phyloP scores from a whole-genome alignment of 2,113 vertebrate genomes.

The Otus sunia region DNA sequence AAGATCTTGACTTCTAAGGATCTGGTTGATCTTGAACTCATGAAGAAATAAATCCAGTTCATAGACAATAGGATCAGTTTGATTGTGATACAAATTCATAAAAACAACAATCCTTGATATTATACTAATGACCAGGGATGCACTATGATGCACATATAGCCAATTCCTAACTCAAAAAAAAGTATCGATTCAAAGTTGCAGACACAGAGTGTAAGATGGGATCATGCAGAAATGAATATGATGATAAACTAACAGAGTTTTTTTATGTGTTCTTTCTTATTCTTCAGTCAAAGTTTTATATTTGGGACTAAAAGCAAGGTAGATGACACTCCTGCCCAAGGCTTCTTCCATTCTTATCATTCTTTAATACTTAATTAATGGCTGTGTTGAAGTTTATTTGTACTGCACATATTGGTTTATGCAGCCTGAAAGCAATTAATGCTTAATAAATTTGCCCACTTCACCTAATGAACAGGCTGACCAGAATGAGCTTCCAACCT shows the following conservation, averaged over 20 bases:
- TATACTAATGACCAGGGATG: background rate
- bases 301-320: background rate
- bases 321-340: background rate
- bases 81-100: background rate
- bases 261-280: background rate
- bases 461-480: constrained; percentile 61
- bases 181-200: background rate
- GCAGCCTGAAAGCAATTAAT: constrained; percentile 75
- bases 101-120: background rate
- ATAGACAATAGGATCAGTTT: background rate
- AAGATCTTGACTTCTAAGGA: constrained; percentile 16
- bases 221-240: background rate
- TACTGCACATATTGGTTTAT: background rate
- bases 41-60: constrained; percentile 1
- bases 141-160: accelerated
- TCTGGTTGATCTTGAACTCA: constrained; percentile 32
- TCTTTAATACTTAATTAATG: background rate
- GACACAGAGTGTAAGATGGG: background rate
- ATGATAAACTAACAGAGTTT: background rate
- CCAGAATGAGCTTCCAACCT: constrained; percentile 20
- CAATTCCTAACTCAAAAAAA: background rate
- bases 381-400: background rate
- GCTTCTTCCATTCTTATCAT: background rate
- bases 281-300: background rate
- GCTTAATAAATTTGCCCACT: constrained; percentile 69